These are phyloP conservation scores for Montifringilla adamsi DNA, from an alignment of 2,113 vertebrate genomes.

Conservation along the genomic window DNA sequence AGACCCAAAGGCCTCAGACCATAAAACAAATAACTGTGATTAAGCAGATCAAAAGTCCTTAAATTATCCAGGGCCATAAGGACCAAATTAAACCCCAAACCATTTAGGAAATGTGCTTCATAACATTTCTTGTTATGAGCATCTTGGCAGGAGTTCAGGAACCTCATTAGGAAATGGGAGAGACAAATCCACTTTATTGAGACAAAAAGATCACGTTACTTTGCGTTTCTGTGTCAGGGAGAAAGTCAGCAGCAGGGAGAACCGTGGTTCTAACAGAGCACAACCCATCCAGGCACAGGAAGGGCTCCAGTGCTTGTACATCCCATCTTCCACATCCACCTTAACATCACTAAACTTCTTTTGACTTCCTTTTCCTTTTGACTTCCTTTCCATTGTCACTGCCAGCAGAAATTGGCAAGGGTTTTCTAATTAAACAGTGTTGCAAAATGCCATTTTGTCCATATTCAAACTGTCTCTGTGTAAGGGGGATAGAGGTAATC, in stretches of 20 bases:
- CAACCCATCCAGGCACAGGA: neutral
- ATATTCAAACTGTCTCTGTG: neutral
- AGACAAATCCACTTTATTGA: neutral
- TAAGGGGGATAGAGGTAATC: neutral
- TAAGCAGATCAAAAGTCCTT: slow-evolving; percentile 44
- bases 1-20: slow-evolving; percentile 17
- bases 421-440: neutral
- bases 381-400: neutral
- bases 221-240: neutral
- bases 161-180: slow-evolving; percentile 26
- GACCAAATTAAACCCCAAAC: slow-evolving; percentile 24
- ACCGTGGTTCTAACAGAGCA: neutral
- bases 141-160: slow-evolving; percentile 4
- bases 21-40: slow-evolving; percentile 49
- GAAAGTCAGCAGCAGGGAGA: neutral
- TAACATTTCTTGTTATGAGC: slow-evolving; percentile 8
- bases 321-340: rapidly evolving
- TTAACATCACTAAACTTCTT: neutral
- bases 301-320: neutral
- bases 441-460: neutral
- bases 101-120: slow-evolving; percentile 41
- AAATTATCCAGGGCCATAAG: slow-evolving; percentile 18
- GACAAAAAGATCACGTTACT: neutral
- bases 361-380: neutral
- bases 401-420: neutral